phyloP scores from a whole-genome alignment of 2,113 vertebrate species.

The Patagioenas fasciata region DNA sequence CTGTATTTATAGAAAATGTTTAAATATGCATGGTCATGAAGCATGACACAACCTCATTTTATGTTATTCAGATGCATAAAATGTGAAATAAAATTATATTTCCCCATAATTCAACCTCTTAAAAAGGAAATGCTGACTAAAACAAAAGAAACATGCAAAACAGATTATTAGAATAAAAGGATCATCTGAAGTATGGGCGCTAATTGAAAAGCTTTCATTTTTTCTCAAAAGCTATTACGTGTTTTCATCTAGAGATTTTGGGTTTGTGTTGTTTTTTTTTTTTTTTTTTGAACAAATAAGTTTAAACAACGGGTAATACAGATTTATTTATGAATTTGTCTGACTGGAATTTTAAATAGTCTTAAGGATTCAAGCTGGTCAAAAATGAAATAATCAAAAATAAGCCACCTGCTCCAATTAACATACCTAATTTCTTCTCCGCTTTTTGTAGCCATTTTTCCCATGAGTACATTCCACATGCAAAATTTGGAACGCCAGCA shows the following conservation, averaged over 20 bases:
- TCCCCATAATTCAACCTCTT: neutral
- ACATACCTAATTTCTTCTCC: conserved; percentile 9
- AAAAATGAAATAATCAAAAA: conserved; percentile 13
- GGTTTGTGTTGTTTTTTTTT: neutral
- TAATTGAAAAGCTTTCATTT: conserved; percentile 33
- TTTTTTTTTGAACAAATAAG: conserved; percentile 15
- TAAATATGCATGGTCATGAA: conserved; percentile 17
- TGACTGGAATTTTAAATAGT: conserved; percentile 15
- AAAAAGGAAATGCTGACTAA: conserved; percentile 46
- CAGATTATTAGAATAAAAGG: conserved; percentile 22
- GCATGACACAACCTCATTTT: conserved; percentile 34
- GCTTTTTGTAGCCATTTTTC: neutral
- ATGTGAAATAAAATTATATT: conserved; percentile 33
- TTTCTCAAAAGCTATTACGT: neutral
- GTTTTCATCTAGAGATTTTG: conserved; percentile 2
- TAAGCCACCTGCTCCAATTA: conserved; percentile 21
- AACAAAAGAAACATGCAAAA: conserved; percentile 23
- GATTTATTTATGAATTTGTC: conserved; percentile 37
- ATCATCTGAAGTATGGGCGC: conserved; percentile 4
- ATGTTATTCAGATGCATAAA: conserved; percentile 16
- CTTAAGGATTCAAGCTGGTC: neutral
- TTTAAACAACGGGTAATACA: conserved; percentile 20
- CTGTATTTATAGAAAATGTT: conserved; percentile 26
- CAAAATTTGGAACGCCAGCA: neutral
- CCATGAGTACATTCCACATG: neutral